Conservation (phyloP, 2,888 invertebrate species). For the Sthenelais limicola region DNA sequence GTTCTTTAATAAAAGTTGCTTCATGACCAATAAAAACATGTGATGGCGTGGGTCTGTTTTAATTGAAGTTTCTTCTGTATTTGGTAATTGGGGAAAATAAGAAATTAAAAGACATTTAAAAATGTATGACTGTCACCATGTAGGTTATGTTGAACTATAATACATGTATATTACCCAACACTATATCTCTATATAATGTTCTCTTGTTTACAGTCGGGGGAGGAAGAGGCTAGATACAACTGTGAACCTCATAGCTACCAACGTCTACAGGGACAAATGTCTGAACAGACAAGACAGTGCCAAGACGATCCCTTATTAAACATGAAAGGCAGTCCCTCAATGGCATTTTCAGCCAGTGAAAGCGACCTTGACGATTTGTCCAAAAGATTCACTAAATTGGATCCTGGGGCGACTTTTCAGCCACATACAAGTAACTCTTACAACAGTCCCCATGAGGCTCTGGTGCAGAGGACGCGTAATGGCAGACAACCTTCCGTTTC, state of each 20-base stretch:
- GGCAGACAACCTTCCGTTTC: constrained; percentile 23
- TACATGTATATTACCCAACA: too few species aligned
- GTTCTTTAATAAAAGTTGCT: too few species aligned
- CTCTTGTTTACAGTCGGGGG: not conserved
- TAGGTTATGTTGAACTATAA: too few species aligned
- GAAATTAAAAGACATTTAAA: too few species aligned
- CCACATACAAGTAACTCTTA: not conserved
- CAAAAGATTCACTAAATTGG: constrained; percentile 19
- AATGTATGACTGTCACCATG: too few species aligned
- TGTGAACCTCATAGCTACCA: constrained; percentile 21
- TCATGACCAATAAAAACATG: too few species aligned
- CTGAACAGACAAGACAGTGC: too few species aligned
- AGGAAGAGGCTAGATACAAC: constrained; percentile 29
- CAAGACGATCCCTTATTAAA: constrained; percentile 1
- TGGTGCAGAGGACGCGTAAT: constrained; percentile 17
- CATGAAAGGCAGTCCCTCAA: constrained; percentile 11
- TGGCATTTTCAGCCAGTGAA: constrained; percentile 22
- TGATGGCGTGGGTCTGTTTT: too few species aligned
- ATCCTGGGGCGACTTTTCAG: too few species aligned
- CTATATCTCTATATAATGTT: not conserved
- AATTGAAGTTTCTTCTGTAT: too few species aligned
- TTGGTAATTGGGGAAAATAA: too few species aligned
- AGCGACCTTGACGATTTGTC: constrained; percentile 38
- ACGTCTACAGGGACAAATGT: constrained; percentile 2
- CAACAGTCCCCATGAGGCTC: not conserved